Conservation (phyloP, 2,888 invertebrate species). For the Dasysyrphus tricinctus region DNA sequence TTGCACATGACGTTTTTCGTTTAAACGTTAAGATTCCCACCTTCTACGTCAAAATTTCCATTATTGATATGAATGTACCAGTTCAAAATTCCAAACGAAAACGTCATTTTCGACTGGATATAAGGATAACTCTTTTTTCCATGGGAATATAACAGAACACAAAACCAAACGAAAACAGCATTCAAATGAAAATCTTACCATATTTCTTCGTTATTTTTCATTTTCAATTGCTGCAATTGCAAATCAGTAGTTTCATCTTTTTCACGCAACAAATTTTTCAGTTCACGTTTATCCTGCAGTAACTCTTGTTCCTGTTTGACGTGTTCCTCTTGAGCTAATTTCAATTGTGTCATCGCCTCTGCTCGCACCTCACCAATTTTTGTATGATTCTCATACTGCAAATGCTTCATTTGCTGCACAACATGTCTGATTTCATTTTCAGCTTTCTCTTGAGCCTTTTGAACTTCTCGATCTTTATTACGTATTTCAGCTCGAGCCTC, state of each 20-base stretch:
- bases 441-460: slow-evolving; percentile 93
- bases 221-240: slow-evolving; percentile 82
- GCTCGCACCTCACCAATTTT: slow-evolving; percentile 93
- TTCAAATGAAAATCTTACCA: slow-evolving; percentile 76
- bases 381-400: slow-evolving; percentile 95
- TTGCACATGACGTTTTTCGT: too few species aligned
- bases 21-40: too few species aligned
- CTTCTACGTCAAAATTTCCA: too few species aligned
- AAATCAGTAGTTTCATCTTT: slow-evolving; percentile 83
- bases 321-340: slow-evolving; percentile 93
- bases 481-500: slow-evolving; percentile 84
- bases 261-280: slow-evolving; percentile 84
- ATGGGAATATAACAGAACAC: too few species aligned
- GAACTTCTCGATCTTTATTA: slow-evolving; percentile 93
- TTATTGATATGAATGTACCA: too few species aligned
- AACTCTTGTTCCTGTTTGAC: slow-evolving; percentile 90
- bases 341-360: slow-evolving; percentile 91
- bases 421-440: slow-evolving; percentile 94
- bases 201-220: slow-evolving; percentile 80
- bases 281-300: slow-evolving; percentile 85
- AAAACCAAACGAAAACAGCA: too few species aligned
- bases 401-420: slow-evolving; percentile 96
- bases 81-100: too few species aligned
- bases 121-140: too few species aligned
- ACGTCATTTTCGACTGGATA: too few species aligned